Evolutionary conservation across 2,113 vertebrate genomes (phyloP), one percentile per base, ranked within the genome.

Genomic region (Sterrhoptilus dennistouni): DNA sequence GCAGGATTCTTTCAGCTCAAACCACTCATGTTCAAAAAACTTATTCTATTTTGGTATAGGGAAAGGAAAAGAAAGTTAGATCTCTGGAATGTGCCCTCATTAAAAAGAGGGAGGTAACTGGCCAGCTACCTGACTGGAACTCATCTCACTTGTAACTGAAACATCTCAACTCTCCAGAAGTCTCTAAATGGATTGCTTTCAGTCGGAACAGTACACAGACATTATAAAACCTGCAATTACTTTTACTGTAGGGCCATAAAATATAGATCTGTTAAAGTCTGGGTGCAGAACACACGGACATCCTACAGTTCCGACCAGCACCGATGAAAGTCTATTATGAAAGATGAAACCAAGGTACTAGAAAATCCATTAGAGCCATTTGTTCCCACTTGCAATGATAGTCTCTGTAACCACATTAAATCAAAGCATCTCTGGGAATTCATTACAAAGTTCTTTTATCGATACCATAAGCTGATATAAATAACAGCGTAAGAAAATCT

Each of bases 301-400:
- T 96, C 74, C 83, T 90, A 92, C 83, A 92, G 77, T 97, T 97
- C 96, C 63, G 92, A 97, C 95, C 91, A 96, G 94, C 20, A n/a
- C 59, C 97, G 71, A 97, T 97, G 93, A 96, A 93, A 94, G 95
- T 89, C 93, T 97, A 87, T 96, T 96, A 97, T 31, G 84, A 95
- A 96, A 94, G 94, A 96, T 96, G 95, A 97, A 98, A 97, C 96
- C 95, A 98, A 95, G 69, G 80, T 93, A 97, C 91, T 97, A 94
- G 97, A 85, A 97, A 97, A 96, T 96, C 96, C 87, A 97, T 93
- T 96, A 93, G 85, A 85, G 95, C 76, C 87, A 95, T 97, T 93
- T 96, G 94, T 90, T 97, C 80, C 89, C 93, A 89, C 90, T 94
- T 95, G 80, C 70, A 92, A 50, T 74, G 90, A 89, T 95, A 64